Evolutionary conservation across 2,113 vertebrate genomes (phyloP).

Genomic region (Ammodytes marinus): DNA sequence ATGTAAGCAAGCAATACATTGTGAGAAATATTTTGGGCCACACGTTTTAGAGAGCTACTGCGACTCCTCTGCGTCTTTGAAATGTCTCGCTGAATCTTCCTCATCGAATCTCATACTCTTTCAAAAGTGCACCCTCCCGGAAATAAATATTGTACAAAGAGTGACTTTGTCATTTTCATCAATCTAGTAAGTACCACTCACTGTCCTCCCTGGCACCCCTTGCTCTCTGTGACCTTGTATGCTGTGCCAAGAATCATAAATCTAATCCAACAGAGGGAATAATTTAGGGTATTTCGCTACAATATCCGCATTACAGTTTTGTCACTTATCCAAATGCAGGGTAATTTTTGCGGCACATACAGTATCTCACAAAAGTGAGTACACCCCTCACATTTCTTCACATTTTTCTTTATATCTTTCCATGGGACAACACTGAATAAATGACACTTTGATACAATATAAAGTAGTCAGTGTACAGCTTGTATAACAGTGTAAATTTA

Average conservation of each 20-base stretch:
- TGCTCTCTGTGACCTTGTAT: constrained; percentile 42
- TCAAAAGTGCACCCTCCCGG: not conserved
- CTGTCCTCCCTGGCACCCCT: constrained; percentile 23
- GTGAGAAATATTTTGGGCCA: no score
- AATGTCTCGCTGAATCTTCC: not conserved
- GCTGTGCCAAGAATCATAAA: constrained; percentile 50
- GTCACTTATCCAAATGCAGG: constrained; percentile 53
- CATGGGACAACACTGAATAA: no score
- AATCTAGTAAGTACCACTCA: constrained; percentile 23
- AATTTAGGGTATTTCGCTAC: constrained; percentile 37
- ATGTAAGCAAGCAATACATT: no score
- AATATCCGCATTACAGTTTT: constrained; percentile 39
- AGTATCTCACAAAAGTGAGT: no score
- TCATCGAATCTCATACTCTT: not conserved
- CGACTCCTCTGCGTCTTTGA: not conserved
- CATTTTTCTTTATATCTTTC: no score
- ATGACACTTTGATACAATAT: no score
- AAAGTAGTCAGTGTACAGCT: no score
- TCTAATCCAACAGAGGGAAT: constrained; percentile 37
- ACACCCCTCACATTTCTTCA: no score
- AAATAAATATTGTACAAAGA: constrained; percentile 13
- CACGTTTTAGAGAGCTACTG: not conserved
- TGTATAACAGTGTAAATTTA: no score
- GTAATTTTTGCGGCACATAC: constrained; percentile 16
- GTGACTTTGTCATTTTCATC: constrained; percentile 38